These are phyloP conservation scores for Myotis brandtii DNA, from an alignment of 2,113 vertebrate species.

Conservation along the genomic window DNA sequence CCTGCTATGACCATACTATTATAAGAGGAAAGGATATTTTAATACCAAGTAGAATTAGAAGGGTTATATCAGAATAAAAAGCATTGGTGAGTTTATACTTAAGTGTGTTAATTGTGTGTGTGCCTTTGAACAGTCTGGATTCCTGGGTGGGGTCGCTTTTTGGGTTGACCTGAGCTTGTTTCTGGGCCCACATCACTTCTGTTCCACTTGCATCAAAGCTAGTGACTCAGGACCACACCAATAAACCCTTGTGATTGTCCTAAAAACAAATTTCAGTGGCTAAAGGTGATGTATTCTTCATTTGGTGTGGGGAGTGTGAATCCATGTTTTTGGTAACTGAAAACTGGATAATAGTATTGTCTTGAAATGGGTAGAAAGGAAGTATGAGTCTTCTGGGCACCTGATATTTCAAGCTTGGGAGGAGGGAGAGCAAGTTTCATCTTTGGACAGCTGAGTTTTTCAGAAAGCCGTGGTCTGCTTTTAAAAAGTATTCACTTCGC, in stretches of 20 bases:
- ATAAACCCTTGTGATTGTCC: background rate
- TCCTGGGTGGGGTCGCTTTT: background rate
- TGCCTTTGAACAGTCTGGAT: background rate
- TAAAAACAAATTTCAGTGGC: background rate
- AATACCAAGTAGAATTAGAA: background rate
- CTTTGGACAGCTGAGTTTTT: background rate
- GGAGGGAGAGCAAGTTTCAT: background rate
- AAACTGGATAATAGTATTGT: background rate
- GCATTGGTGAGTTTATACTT: background rate
- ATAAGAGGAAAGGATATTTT: background rate
- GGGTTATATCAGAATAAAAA: background rate
- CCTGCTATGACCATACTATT: background rate
- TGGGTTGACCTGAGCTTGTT: background rate
- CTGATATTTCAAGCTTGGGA: background rate
- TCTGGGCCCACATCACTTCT: background rate
- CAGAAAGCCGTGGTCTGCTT: background rate
- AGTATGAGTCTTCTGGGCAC: background rate
- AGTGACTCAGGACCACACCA: background rate
- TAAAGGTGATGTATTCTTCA: background rate
- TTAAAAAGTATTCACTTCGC: background rate
- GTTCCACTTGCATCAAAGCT: background rate
- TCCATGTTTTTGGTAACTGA: background rate
- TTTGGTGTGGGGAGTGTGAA: rapidly evolving
- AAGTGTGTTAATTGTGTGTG: background rate
- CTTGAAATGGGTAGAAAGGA: constrained; percentile 11